A percentile compares a stretch with the other conserved stretches of the same genome.
These are phyloP conservation scores for Siniperca knerii DNA, from an alignment of 2,113 vertebrate species.

Conservation along the genomic window DNA sequence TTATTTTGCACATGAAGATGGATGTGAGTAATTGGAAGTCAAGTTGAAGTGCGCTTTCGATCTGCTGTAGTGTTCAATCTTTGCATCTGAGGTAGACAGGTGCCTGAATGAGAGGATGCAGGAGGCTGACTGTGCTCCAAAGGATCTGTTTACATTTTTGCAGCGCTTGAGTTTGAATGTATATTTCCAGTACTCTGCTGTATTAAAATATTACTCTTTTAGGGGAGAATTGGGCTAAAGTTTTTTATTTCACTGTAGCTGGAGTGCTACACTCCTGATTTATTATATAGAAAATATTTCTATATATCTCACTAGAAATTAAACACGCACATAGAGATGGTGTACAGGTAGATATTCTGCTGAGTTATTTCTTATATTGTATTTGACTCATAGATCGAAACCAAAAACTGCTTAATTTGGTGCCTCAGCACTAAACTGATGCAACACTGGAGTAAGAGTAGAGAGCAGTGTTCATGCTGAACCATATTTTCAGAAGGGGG, in stretches of 20 bases:
- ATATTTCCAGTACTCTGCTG: neutral
- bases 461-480: constrained; percentile 11
- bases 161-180: neutral
- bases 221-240: neutral
- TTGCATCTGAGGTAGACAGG: neutral
- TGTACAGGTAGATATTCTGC: neutral
- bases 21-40: constrained; percentile 40
- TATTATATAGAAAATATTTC: neutral
- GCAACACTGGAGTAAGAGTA: constrained; percentile 40
- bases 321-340: neutral
- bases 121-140: neutral
- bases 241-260: neutral
- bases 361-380: constrained; percentile 18
- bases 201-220: neutral
- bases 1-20: constrained; percentile 6
- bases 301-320: neutral
- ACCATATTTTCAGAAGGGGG: neutral
- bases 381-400: constrained; percentile 18
- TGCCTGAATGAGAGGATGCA: constrained; percentile 4
- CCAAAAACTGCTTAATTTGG: constrained; percentile 23
- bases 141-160: neutral
- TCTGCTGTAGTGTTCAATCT: neutral
- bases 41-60: constrained; percentile 4
- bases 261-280: neutral
- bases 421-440: constrained; percentile 40